Evolutionary conservation across 2,888 invertebrate genomes (phyloP).

Genomic region (Acanthoscelides obtectus): DNA sequence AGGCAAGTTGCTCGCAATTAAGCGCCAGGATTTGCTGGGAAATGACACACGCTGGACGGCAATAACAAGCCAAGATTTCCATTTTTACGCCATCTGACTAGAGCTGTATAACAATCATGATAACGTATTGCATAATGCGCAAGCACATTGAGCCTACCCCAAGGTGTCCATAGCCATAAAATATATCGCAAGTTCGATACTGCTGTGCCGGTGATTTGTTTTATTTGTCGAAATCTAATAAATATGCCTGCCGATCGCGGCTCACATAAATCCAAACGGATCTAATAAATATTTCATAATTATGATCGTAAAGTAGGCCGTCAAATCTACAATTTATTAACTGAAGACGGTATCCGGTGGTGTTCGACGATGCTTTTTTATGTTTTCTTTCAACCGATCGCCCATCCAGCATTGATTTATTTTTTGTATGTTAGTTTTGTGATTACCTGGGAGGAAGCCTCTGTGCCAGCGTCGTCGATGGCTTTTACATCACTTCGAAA

Average conservation of each 20-base stretch:
- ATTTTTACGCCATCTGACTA: too few relatives aligned
- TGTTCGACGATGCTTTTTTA: slow-evolving; percentile 1
- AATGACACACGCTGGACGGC: too few relatives aligned
- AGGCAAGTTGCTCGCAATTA: too few relatives aligned
- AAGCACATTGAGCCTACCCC: background rate
- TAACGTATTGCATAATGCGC: too few relatives aligned
- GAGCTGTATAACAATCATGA: too few relatives aligned
- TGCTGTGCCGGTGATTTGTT: slow-evolving; percentile 40
- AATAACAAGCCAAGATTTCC: too few relatives aligned
- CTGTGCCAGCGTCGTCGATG: too few relatives aligned
- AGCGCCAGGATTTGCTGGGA: too few relatives aligned
- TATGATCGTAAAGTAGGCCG: slow-evolving; percentile 41
- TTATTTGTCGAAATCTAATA: slow-evolving; percentile 45
- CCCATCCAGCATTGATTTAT: background rate
- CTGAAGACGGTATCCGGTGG: slow-evolving; percentile 27
- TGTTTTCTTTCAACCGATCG: background rate
- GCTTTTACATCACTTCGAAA: too few relatives aligned
- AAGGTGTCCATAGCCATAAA: background rate
- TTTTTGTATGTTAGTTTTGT: background rate
- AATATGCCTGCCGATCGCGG: slow-evolving; percentile 37
- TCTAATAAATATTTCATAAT: slow-evolving; percentile 46
- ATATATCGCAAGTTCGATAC: background rate
- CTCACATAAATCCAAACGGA: slow-evolving; percentile 35
- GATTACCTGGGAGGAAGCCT: background rate
- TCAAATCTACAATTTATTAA: slow-evolving; percentile 35